Evolutionary conservation across 1,140 invertebrate species (phyloP), one percentile per base, ranked within the genome.

Genomic region (Sipha flava): DNA sequence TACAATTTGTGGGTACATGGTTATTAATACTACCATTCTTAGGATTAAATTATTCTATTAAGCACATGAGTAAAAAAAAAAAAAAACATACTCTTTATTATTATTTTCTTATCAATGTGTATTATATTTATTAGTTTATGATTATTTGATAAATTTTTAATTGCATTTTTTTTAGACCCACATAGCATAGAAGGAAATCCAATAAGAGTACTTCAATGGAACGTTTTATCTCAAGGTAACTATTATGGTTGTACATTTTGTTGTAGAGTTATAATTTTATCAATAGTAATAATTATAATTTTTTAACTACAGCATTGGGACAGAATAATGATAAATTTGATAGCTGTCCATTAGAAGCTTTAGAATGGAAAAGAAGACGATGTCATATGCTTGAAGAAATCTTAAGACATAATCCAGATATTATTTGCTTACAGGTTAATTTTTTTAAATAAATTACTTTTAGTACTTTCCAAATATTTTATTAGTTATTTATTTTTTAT

Each of bases 321-420:
- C 86, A 88, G 82, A 88, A 89, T 81, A 90, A 90, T 81, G 92
- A 94, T 85, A 91, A 91, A 82, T 94, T 94, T 85, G 89, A 91
- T 3, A 85, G 87, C 45, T 93, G 92, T 85, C 92, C 92, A 3
- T 85, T 88, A 12, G 88, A 90, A 83, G 92, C 92, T 3, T 84
- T 94, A 37, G 87, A 90, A 45, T 94, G 92, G 92, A 86, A 88
- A 80, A 87, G 87, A 77, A 85, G 93, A 70, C 88, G 90, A 83
- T 90, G 89, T 84, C 87, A 90, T 31, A 89, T 94, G 43, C 83
- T 93, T 7, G 90, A 94, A 86, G 92, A 93, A 85, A 90, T 94
- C 64, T 82, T 93, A 7, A 85, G 88, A 75, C 90, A 90, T 82
- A 86, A 88, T 80, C 90, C 92, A 3, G 91, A 93, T 83, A 87